Evolutionary conservation across 2,113 vertebrate genomes (phyloP).

Genomic region (Microcebus lehilahytsara): DNA sequence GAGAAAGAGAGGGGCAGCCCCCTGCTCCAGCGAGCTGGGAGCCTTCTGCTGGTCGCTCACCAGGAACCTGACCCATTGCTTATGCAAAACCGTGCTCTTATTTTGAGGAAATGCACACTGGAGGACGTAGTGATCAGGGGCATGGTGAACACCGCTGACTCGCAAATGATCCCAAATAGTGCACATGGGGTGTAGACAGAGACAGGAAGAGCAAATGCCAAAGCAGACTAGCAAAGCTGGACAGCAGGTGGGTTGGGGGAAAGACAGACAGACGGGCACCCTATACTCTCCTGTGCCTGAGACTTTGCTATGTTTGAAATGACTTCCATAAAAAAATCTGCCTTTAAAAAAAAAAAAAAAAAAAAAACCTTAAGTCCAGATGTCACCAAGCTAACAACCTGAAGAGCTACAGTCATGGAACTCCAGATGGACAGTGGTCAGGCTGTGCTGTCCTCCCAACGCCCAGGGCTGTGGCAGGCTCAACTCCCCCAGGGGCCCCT

Average conservation of each 20-base stretch:
- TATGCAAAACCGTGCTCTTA: no score
- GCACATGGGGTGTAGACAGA: background rate
- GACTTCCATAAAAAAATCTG: background rate
- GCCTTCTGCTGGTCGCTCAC: background rate
- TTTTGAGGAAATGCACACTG: background rate
- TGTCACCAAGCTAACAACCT: background rate
- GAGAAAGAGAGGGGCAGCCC: background rate
- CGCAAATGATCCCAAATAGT: accelerated
- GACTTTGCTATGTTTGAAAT: background rate
- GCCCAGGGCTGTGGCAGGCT: accelerated
- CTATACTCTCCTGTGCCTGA: background rate
- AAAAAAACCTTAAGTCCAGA: background rate
- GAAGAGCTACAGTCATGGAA: background rate
- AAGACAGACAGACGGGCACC: accelerated
- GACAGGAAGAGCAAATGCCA: background rate
- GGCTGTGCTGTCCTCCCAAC: no score
- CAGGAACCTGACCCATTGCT: no score
- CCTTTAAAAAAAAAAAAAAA: background rate
- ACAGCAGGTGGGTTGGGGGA: background rate
- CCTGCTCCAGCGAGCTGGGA: background rate
- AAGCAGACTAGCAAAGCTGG: accelerated
- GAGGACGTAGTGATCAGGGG: no score
- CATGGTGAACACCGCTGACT: accelerated
- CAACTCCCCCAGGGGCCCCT: background rate
- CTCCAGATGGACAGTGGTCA: background rate